A percentile compares a stretch with the other conserved stretches of the same genome.
Evolutionary conservation across 1,140 invertebrate genomes (phyloP).

Genomic region (Cyclina sinensis): DNA sequence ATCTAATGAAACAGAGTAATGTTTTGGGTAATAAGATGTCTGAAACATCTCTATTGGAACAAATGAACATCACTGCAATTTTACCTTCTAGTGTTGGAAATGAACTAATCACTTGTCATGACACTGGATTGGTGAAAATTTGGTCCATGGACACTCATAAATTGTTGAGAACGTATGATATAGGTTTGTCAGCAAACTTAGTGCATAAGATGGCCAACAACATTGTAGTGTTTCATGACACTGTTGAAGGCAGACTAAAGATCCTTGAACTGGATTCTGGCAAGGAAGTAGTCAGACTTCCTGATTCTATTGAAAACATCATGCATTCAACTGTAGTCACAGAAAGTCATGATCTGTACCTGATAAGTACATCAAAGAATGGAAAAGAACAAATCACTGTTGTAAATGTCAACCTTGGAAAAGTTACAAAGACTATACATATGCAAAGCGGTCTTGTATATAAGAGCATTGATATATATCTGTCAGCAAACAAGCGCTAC

Average conservation of each 20-base stretch:
- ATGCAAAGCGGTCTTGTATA: conserved; percentile 71
- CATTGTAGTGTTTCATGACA: conserved; percentile 60
- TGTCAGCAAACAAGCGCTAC: conserved; percentile 74
- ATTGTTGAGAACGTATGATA: conserved; percentile 40
- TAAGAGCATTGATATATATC: conserved; percentile 67
- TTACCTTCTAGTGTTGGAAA: conserved; percentile 53
- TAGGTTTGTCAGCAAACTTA: conserved; percentile 65
- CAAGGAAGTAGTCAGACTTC: conserved; percentile 8
- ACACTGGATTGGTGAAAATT: conserved; percentile 61
- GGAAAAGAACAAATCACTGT: conserved; percentile 64
- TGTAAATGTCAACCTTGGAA: conserved; percentile 67
- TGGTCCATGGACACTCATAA: conserved; percentile 69
- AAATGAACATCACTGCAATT: conserved; percentile 66
- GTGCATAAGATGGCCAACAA: conserved; percentile 45
- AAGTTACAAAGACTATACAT: conserved; percentile 65
- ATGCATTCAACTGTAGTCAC: conserved; percentile 55
- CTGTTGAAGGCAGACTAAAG: conserved; percentile 26
- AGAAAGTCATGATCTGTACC: conserved; percentile 49
- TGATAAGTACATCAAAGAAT: conserved; percentile 60
- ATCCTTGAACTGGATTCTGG: conserved; percentile 56
- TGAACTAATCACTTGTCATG: conserved; percentile 69
- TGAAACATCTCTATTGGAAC: conserved; percentile 48
- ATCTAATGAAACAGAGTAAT: neutral
- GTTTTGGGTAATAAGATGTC: neutral
- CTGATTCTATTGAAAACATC: conserved; percentile 25